Evolutionary conservation across 2,888 invertebrate genomes (phyloP).

Genomic region (Anticlea derivata): DNA sequence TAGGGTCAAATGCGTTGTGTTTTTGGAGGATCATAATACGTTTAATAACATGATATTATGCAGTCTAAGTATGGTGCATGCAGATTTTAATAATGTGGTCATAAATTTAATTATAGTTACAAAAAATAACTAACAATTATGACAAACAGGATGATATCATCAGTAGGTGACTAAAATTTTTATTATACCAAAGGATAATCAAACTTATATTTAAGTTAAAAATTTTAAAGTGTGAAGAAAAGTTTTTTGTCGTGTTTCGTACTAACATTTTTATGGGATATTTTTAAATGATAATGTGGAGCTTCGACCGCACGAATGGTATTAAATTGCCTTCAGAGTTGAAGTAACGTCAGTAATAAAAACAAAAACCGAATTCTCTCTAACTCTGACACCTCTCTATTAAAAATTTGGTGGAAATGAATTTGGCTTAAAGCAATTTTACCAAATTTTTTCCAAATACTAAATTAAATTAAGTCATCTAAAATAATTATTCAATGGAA

Average conservation of each 20-base stretch:
- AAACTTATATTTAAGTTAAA: neutral
- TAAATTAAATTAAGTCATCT: too few species aligned
- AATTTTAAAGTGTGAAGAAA: slow-evolving; percentile 8
- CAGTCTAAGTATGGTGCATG: slow-evolving; percentile 57
- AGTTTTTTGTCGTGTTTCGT: slow-evolving; percentile 32
- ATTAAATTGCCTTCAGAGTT: slow-evolving; percentile 45
- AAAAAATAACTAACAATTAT: slow-evolving; percentile 59
- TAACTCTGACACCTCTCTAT: too few species aligned
- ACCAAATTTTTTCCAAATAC: too few species aligned
- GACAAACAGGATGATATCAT: slow-evolving; percentile 46
- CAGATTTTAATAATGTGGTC: slow-evolving; percentile 59
- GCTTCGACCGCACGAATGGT: slow-evolving; percentile 37
- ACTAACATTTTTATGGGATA: slow-evolving; percentile 33
- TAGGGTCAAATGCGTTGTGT: slow-evolving; percentile 52
- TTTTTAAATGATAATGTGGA: slow-evolving; percentile 46
- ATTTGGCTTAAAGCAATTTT: too few species aligned
- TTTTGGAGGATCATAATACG: slow-evolving; percentile 26
- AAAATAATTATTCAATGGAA: too few species aligned
- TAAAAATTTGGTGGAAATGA: too few species aligned
- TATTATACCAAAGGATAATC: too few species aligned
- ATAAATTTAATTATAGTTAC: slow-evolving; percentile 49
- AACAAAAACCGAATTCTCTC: too few species aligned
- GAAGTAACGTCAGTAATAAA: slow-evolving; percentile 50
- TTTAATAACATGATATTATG: slow-evolving; percentile 65
- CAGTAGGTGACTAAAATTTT: slow-evolving; percentile 5